Evolutionary conservation across 2,113 vertebrate species (phyloP).

Genomic region (Cairina moschata): DNA sequence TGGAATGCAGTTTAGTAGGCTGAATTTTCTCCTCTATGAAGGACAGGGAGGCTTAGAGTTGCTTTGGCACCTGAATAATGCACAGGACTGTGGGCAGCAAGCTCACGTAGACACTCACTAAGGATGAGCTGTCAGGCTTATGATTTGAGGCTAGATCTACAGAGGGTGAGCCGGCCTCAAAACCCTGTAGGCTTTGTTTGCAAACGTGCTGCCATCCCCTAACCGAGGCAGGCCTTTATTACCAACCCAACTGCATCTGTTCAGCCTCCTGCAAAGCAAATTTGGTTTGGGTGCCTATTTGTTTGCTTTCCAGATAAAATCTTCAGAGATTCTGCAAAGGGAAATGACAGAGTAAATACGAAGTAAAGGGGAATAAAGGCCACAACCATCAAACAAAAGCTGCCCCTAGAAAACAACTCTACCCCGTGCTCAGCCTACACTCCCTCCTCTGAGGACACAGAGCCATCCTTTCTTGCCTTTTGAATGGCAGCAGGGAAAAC

Average conservation of each 20-base stretch:
- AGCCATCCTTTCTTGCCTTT: not conserved
- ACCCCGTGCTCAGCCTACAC: accelerated
- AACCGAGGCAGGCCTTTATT: not conserved
- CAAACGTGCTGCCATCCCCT: not conserved
- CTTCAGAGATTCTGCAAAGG: not conserved
- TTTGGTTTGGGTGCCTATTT: not conserved
- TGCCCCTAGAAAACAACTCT: not conserved
- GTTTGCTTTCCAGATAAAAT: not conserved
- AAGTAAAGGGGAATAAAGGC: not conserved
- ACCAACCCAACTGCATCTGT: not conserved
- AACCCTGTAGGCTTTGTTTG: not conserved
- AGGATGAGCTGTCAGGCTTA: constrained; percentile 8
- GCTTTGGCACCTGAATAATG: not conserved
- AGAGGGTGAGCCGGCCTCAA: not conserved
- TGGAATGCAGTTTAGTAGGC: not conserved
- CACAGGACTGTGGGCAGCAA: not conserved
- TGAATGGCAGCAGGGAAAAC: not conserved
- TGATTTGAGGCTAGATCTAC: not conserved
- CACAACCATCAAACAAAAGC: not conserved
- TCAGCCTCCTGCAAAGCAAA: not conserved
- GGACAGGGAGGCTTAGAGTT: not conserved
- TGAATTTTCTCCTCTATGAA: not conserved
- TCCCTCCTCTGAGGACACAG: not conserved
- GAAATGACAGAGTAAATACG: not conserved
- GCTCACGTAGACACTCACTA: not conserved